Evolutionary conservation across 2,797 vertebrate species (phyloP).

Genomic region (Lemur catta): DNA sequence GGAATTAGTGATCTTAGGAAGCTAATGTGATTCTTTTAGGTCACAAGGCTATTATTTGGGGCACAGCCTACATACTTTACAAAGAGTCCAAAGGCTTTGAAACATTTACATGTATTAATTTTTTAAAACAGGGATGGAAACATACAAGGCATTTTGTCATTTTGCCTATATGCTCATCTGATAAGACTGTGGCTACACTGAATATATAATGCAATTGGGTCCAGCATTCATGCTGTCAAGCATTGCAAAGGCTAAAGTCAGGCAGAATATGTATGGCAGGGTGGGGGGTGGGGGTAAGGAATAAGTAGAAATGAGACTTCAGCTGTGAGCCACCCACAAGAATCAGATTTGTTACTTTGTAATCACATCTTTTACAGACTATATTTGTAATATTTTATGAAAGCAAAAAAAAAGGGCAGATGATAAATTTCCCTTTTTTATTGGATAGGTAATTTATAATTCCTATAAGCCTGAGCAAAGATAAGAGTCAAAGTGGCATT

Average conservation of each 20-base stretch:
- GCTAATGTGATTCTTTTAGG: conserved; percentile 28
- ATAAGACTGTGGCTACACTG: not conserved
- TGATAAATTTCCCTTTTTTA: conserved; percentile 27
- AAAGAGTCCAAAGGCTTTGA: not conserved
- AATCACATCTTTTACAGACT: not conserved
- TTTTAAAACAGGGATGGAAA: conserved; percentile 35
- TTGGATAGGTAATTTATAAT: not conserved
- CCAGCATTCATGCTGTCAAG: not conserved
- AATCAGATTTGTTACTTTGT: not conserved
- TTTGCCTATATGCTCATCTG: not conserved
- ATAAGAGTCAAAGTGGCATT: not conserved
- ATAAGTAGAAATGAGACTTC: not conserved
- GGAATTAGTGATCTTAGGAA: conserved; percentile 24
- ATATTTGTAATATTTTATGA: not conserved
- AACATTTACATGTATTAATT: not conserved
- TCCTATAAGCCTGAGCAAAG: not conserved
- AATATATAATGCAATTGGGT: not conserved
- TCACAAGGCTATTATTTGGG: conserved; percentile 25
- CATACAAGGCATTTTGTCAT: not conserved
- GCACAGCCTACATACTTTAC: conserved; percentile 10
- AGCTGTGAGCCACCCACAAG: not conserved
- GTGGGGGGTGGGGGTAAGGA: not conserved
- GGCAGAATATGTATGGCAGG: accelerated
- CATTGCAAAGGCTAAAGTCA: not conserved
- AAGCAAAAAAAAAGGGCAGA: not conserved